phyloP scores from a whole-genome alignment of 2,797 vertebrate genomes.

The Spheniscus humboldti region DNA sequence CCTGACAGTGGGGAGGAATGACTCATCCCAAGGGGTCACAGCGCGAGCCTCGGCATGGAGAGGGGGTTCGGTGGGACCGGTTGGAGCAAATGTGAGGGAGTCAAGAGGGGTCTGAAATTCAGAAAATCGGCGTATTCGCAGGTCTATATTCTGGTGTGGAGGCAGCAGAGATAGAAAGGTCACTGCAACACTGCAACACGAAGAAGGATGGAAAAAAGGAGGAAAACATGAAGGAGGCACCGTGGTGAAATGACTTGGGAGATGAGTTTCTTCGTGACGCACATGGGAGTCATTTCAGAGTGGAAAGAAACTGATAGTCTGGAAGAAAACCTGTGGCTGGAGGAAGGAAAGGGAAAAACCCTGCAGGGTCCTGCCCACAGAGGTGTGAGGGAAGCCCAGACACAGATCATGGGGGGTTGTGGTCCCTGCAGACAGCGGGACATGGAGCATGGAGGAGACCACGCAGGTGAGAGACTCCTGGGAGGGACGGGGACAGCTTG shows the following conservation, averaged over 20 bases:
- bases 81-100: rapidly evolving
- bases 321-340: not conserved
- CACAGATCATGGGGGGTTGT: rapidly evolving
- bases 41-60: rapidly evolving
- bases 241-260: not conserved
- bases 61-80: rapidly evolving
- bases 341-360: not conserved
- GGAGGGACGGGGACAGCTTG: not conserved
- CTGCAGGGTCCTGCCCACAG: not conserved
- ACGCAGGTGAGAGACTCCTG: rapidly evolving
- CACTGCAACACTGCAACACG: not conserved
- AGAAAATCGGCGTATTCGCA: rapidly evolving
- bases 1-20: rapidly evolving
- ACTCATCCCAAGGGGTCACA: not conserved
- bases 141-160: not conserved
- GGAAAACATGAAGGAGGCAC: not conserved
- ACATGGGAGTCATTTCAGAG: not conserved
- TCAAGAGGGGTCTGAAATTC: not conserved
- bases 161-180: not conserved
- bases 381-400: not conserved
- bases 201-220: not conserved
- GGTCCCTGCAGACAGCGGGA: not conserved
- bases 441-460: not conserved
- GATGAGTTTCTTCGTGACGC: not conserved
- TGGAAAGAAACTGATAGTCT: not conserved